These are phyloP conservation scores for Tetrao urogallus DNA, from an alignment of 2,113 vertebrate genomes.

Conservation along the genomic window DNA sequence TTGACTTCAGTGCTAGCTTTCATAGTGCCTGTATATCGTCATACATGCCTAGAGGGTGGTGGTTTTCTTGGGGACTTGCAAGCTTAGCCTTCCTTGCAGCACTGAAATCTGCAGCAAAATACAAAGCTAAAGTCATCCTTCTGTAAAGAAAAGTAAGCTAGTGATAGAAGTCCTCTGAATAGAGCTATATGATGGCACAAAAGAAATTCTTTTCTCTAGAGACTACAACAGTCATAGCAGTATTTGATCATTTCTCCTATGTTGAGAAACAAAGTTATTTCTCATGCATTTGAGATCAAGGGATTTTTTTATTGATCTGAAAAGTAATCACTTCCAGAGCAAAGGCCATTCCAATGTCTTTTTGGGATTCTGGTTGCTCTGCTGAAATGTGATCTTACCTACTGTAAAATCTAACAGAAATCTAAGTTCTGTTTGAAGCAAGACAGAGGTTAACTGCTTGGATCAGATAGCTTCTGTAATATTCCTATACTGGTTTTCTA, in stretches of 20 bases:
- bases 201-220: conserved; percentile 30
- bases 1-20: background rate
- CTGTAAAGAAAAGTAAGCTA: background rate
- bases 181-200: background rate
- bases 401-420: conserved; percentile 31
- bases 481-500: background rate
- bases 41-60: background rate
- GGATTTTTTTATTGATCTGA: background rate
- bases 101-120: conserved; percentile 12
- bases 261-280: conserved; percentile 33
- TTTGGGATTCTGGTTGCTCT: conserved; percentile 27
- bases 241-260: conserved; percentile 27
- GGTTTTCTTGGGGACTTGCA: background rate
- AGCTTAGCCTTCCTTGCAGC: background rate
- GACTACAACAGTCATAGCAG: background rate
- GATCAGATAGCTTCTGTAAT: conserved; percentile 3
- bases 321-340: background rate
- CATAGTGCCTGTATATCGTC: background rate
- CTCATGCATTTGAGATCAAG: conserved; percentile 7
- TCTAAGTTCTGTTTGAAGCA: conserved; percentile 3
- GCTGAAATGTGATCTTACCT: conserved; percentile 7
- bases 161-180: background rate
- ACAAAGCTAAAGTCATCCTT: background rate
- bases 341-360: background rate
- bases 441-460: background rate